Base-by-base conservation (phyloP, 2,113 vertebrate genomes). In the Phylloscopus trochiloides region DNA sequence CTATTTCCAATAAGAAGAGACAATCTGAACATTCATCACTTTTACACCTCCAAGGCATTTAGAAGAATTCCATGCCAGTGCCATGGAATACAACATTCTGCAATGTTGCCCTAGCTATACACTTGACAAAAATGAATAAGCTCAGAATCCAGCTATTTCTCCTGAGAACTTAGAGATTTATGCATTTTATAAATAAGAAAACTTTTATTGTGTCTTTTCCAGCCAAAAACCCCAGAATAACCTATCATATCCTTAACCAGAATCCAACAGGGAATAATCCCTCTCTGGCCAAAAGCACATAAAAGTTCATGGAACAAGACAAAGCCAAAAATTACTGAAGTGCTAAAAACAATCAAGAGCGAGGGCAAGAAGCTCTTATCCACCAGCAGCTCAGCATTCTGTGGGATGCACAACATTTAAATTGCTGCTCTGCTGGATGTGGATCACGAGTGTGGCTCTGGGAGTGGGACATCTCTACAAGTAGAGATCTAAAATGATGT, bases 111-210 rank as follows among this genome's bases (percentile, higher is more conserved):
- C 7, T 86, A 42, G 17, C 43, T 81, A 14, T 63, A 71, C 31
- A 47, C 21, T 14, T 55, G 34, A 50, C 71, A 67, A 93, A 83
- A 91, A 84, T 48, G 3, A 74, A 72, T 52, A 66, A 47, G 29
- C 73, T 79, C 22, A 48, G 19, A 75, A 68, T 2, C 19, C 25
- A 78, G 4, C 31, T 82, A 65, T 85, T 82, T 72, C 54, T 74
- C 32, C 14, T 22, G 38, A 86, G 16, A 82, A 6, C 32, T 34
- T 32, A 14, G 12, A 55, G 29, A 58, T 76, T 83, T 68, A 52
- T 95, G 48, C 19, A 18, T 38, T 52, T 90, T 77, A 94, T 66
- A 83, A 90, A 83, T 38, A 70, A 90, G 59, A 61, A 92, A 75
- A 25, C 4, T 54, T 31, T 72, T 77, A 40, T 19, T 68, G 40